Percentiles rank a stretch among this genome's conserved stretches.
Evolutionary conservation across 2,797 vertebrate genomes (phyloP).

Genomic region (Fringilla coelebs): DNA sequence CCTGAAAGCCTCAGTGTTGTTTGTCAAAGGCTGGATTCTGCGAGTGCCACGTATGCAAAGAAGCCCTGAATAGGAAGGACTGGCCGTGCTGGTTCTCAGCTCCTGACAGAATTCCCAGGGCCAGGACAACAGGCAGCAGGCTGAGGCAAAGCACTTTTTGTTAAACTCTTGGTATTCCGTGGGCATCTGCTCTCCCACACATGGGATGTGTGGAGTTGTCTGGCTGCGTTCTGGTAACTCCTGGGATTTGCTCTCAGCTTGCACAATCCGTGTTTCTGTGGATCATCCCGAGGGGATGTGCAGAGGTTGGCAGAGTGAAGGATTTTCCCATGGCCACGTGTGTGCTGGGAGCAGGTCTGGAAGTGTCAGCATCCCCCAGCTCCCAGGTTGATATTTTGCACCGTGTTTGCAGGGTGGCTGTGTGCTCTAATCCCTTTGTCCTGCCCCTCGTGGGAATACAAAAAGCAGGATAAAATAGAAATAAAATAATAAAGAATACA

Average conservation of each 20-base stretch:
- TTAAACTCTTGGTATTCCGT: not conserved
- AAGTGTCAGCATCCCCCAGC: not conserved
- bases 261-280: accelerated
- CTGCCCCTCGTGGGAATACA: not conserved
- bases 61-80: constrained; percentile 7
- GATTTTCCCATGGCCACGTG: accelerated
- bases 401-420: not conserved
- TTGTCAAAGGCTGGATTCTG: constrained; percentile 44
- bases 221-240: not conserved
- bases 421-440: not conserved
- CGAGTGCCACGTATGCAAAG: constrained; percentile 30
- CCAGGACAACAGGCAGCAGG: not conserved
- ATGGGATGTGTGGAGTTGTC: not conserved
- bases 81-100: not conserved
- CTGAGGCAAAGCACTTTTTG: not conserved
- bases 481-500: not conserved
- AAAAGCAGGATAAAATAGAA: not conserved
- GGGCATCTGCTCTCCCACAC: not conserved
- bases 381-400: not conserved
- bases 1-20: constrained; percentile 60
- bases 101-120: not conserved
- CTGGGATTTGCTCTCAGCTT: not conserved
- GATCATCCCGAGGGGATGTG: not conserved
- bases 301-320: not conserved
- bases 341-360: not conserved